A percentile compares a stretch with the other conserved stretches of the same genome.
These are phyloP conservation scores for Meganola albula DNA, from an alignment of 2,888 invertebrate genomes.

Conservation along the genomic window DNA sequence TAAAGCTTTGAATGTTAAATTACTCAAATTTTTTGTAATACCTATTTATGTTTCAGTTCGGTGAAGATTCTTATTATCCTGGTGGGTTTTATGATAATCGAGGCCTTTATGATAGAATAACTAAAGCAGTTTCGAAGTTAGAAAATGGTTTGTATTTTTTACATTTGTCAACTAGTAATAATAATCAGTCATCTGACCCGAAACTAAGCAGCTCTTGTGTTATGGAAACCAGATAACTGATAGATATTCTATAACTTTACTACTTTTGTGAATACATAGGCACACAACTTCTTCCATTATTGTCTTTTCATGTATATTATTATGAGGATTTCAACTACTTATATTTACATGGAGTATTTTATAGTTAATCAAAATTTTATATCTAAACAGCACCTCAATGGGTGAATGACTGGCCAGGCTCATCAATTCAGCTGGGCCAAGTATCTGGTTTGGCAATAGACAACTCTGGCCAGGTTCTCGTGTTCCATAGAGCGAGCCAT, in stretches of 20 bases:
- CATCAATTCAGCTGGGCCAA: conserved; percentile 80
- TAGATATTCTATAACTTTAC: no score
- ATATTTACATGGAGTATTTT: no score
- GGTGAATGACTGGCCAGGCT: conserved; percentile 77
- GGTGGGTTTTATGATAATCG: conserved; percentile 37
- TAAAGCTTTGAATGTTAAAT: conserved; percentile 7
- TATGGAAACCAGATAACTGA: no score
- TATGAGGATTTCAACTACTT: no score
- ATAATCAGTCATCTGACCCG: no score
- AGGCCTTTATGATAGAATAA: conserved; percentile 35
- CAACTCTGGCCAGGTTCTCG: conserved; percentile 82
- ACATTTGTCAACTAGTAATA: no score
- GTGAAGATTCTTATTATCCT: conserved; percentile 46
- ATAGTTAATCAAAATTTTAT: no score
- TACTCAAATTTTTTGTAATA: conserved; percentile 11
- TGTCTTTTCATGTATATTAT: no score
- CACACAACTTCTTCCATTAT: no score
- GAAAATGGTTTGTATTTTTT: conserved; percentile 47
- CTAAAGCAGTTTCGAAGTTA: conserved; percentile 46
- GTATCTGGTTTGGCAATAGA: conserved; percentile 89
- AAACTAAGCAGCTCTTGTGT: no score
- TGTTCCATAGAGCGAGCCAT: conserved; percentile 88
- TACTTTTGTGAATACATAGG: no score
- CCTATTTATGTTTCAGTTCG: conserved; percentile 39
- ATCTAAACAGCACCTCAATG: conserved; percentile 68